Evolutionary conservation across 1,140 invertebrate species (phyloP), one percentile per base, ranked within the genome.

Genomic region (Bombus picipes): DNA sequence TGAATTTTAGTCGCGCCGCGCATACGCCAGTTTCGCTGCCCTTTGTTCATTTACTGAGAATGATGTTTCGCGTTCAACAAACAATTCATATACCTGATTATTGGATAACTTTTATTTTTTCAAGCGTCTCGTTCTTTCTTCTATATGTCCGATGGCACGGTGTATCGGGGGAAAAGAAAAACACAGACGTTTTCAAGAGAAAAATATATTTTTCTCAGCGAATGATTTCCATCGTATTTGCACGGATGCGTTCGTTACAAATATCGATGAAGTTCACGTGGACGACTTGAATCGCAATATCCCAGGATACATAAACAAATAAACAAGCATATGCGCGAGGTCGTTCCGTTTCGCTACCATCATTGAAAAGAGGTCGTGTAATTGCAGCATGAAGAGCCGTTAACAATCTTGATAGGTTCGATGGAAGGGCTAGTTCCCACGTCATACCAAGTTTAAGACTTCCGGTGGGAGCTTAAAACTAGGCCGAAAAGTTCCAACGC

Each of bases 401-500:
- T 74, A 74, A 74, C 75, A n/a, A 62, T 77, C 75, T 59, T 10
- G 28, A 59, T 41, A 12, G 15, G 28, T n/a, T 22, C 57, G 57
- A 65, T 28, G 59, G 59, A 65, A 28, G 57, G 57, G 75, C 4
- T 59, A 65, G 75, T 78, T 65, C 37, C 75, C 59, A 59, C 75
- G 75, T 41, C 75, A 12, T 34, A 2, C 28, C 9, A 65, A 78
- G 28, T 78, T 78, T 62, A 62, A 77, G 57, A 62, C 57, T 77
- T 62, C 75, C 75, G 75, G 57, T 18, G 34, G 43, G 8, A 34
- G 73, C 13, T 75, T 53, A 12, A 41, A 78, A 78, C 75, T 78
- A 25, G 75, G 75, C 75, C 75, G 75, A 78, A 78, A 78, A 78
- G 75, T 78, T 78, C 4, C 53, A 13, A 3, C 59, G 37, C 22